phyloP scores from a whole-genome alignment of 2,888 invertebrate species.

The Erebia ligea region DNA sequence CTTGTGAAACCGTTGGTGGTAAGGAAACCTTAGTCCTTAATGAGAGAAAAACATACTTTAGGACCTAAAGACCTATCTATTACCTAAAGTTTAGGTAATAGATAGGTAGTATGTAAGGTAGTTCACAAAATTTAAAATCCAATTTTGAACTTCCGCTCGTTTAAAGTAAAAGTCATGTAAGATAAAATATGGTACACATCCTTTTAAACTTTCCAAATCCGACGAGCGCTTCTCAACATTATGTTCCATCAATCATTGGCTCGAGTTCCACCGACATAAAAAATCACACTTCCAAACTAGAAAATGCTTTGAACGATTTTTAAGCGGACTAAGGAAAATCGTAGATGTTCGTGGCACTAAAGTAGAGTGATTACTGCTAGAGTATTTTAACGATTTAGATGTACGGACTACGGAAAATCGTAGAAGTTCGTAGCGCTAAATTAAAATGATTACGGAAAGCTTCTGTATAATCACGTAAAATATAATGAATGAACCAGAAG shows the following conservation, averaged over 20 bases:
- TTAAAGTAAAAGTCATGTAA: conserved; percentile 11
- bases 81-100: no score
- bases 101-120: no score
- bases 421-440: neutral
- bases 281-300: conserved; percentile 14
- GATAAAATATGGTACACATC: conserved; percentile 12
- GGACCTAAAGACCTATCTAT: no score
- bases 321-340: conserved; percentile 8
- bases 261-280: conserved; percentile 10
- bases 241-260: conserved; percentile 7
- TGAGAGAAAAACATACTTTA: no score
- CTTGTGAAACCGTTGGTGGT: no score
- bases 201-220: conserved; percentile 6
- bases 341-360: neutral
- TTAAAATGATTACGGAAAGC: no score
- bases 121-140: neutral
- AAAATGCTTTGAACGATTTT: conserved; percentile 1
- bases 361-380: no score
- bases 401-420: neutral
- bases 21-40: no score
- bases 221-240: neutral
- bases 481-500: no score
- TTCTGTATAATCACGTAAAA: no score
- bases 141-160: neutral
- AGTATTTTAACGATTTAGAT: no score